Base-by-base conservation (phyloP, 2,888 invertebrate genomes). In the Scaeva pyrastri region DNA sequence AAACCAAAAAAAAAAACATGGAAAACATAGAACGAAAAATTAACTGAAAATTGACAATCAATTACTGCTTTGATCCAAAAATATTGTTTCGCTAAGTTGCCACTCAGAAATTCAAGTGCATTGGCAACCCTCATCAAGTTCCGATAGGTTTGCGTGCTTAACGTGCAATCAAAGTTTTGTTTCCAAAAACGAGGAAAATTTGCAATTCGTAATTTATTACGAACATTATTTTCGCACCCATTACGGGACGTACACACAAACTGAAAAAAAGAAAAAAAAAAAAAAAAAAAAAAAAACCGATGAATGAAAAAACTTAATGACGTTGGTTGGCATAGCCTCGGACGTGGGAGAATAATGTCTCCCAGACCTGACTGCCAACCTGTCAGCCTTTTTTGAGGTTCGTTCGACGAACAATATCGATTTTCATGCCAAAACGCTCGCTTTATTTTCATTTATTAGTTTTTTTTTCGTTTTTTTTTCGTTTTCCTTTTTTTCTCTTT, bases 141-240 rank as follows among this genome's bases (percentile, higher is more conserved):
- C 66, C 64, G 66, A 75, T 68, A n/a, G 73, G 68, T 70, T 85
- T 81, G 85, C 85, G 85, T 85, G 85, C 72, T 62, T 70, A 77
- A 72, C 81, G 66, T 85, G 76, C 76, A 81, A 85, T 81, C 81
- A 85, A 81, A 76, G 81, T 81, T 81, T 77, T 81, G 68, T 81
- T 66, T 73, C 70, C 80, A 56, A 80, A 74, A 80, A 80, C 21
- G 64, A 72, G 52, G 66, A 66, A 75, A 85, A 85, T 85, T 81
- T 81, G 85, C 85, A 77, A 77, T 85, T 85, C 81, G 56, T 73
- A 85, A 85, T 85, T 81, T 85, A 85, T 85, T 81, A 58, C 76
- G 73, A 77, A 81, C 81, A 81, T 85, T 85, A 85, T 85, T 85
- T 85, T 85, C 75, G 85, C 85, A 80, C 85, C 73, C 76, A 73